Conservation (phyloP, 1,140 invertebrate species). For the Pseudoatta argentina region DNA sequence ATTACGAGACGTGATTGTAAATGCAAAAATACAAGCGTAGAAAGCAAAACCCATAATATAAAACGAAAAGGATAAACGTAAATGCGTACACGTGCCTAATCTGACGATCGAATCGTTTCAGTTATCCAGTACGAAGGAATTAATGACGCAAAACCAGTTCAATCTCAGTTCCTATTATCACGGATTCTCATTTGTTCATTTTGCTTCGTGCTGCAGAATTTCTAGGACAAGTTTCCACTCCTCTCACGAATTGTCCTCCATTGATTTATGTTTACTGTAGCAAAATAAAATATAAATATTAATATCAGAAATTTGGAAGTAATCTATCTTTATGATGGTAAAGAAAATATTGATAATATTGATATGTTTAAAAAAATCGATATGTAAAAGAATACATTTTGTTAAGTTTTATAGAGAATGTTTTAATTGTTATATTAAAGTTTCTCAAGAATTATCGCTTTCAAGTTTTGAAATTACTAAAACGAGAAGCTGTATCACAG, state of each 20-base stretch:
- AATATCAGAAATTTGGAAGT: background rate
- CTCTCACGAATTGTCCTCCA: background rate
- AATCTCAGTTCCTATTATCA: constrained; percentile 11
- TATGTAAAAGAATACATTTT: background rate
- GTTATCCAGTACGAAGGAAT: constrained; percentile 1
- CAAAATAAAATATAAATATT: background rate
- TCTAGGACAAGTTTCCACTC: constrained; percentile 14
- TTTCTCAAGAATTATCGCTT: background rate
- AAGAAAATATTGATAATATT: background rate
- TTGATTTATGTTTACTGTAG: background rate
- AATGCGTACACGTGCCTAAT: constrained; percentile 11
- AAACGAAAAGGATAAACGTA: background rate
- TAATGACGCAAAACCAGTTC: constrained; percentile 43
- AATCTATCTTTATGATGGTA: background rate
- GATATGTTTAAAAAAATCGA: background rate
- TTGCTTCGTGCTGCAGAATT: background rate
- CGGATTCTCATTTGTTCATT: constrained; percentile 8
- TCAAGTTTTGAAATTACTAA: background rate
- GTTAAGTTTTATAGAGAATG: background rate
- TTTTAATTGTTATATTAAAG: background rate
- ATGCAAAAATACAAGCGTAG: background rate
- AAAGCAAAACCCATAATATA: background rate
- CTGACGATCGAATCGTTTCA: constrained; percentile 8
- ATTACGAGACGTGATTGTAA: constrained; percentile 13
- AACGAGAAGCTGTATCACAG: background rate